Conservation (phyloP, 2,888 invertebrate species). For the Drosophila pegasa region DNA sequence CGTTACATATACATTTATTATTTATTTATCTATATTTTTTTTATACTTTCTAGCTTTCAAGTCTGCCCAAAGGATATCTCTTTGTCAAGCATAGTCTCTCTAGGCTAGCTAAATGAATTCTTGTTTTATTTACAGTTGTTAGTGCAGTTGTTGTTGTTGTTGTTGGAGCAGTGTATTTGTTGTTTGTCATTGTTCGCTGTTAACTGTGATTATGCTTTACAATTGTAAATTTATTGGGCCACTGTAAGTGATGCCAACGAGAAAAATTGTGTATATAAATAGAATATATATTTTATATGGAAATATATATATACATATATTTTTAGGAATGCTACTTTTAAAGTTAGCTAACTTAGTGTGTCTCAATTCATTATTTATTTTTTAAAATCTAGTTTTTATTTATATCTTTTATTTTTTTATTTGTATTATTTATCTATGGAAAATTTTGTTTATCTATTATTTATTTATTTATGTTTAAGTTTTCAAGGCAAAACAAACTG, state of each 20-base stretch:
- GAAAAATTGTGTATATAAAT: not conserved
- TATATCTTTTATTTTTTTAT: too few relatives aligned
- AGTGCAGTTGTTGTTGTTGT: not conserved
- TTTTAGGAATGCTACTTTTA: too few relatives aligned
- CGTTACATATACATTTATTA: not conserved
- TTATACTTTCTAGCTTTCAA: not conserved
- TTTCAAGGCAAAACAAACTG: too few relatives aligned
- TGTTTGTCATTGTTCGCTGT: constrained; percentile 33
- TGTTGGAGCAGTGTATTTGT: constrained; percentile 8
- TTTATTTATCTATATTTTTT: too few relatives aligned
- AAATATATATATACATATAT: too few relatives aligned
- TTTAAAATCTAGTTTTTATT: too few relatives aligned
- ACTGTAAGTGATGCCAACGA: constrained; percentile 16
- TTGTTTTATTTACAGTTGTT: not conserved
- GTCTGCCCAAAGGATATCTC: not conserved
- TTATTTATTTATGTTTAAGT: too few relatives aligned
- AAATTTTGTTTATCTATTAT: too few relatives aligned
- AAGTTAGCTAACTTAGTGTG: too few relatives aligned
- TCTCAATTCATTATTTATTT: too few relatives aligned
- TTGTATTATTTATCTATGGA: too few relatives aligned
- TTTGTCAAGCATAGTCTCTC: not conserved
- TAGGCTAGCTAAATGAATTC: not conserved
- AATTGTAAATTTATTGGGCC: constrained; percentile 30
- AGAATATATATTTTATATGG: too few relatives aligned
- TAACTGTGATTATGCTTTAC: constrained; percentile 6